Conservation (phyloP, 2,797 vertebrate species). For the Pangasius krempfi region DNA sequence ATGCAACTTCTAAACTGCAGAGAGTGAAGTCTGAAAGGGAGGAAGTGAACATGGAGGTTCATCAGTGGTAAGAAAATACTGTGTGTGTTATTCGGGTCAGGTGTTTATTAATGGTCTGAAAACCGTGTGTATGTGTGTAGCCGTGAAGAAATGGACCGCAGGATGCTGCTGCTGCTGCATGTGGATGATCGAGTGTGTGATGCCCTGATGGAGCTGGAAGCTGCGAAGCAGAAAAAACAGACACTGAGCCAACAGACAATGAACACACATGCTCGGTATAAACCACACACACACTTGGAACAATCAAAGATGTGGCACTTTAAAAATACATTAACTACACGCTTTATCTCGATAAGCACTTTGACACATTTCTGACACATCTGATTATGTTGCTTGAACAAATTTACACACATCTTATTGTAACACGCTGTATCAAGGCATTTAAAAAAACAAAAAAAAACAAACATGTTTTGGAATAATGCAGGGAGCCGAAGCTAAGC, state of each 20-base stretch:
- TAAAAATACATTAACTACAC: neutral
- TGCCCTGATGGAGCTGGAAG: conserved; percentile 60
- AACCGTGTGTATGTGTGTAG: conserved; percentile 50
- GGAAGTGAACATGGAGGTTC: conserved; percentile 40
- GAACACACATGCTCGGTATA: neutral
- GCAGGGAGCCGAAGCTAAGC: conserved; percentile 20
- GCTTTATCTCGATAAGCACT: neutral
- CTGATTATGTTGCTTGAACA: no score
- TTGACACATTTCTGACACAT: neutral
- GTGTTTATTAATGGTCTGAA: neutral
- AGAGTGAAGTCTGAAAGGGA: conserved; percentile 30
- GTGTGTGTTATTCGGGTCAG: neutral
- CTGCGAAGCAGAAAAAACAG: conserved; percentile 56
- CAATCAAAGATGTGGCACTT: neutral
- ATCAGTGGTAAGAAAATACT: conserved; percentile 44
- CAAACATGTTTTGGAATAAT: neutral
- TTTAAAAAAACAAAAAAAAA: neutral
- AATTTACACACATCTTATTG: neutral
- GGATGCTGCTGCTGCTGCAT: conserved; percentile 53
- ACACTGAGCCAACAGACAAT: conserved; percentile 43
- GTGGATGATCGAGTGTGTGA: conserved; percentile 45
- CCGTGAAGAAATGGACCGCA: conserved; percentile 54
- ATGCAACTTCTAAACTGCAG: conserved; percentile 49
- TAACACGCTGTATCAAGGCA: neutral
- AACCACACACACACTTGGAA: neutral